Conservation (phyloP, 2,113 vertebrate species). For the Spheniscus mendiculus region DNA sequence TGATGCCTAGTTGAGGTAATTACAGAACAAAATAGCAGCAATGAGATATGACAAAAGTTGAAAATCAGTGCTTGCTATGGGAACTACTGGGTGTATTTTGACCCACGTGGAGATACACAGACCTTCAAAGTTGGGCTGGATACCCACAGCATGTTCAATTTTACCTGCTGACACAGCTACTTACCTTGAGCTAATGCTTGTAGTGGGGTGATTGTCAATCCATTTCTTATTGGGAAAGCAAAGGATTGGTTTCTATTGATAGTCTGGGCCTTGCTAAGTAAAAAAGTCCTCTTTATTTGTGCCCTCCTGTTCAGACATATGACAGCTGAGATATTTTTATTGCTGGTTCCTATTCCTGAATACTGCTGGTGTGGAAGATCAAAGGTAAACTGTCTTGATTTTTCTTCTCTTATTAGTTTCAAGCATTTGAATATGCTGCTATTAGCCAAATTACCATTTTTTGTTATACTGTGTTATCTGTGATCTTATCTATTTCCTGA, state of each 20-base stretch:
- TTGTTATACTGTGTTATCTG: background rate
- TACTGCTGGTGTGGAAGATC: background rate
- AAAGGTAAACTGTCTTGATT: background rate
- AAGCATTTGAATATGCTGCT: background rate
- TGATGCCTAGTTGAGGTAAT: background rate
- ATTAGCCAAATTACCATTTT: background rate
- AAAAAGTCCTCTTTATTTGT: background rate
- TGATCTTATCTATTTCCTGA: background rate
- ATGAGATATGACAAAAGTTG: background rate
- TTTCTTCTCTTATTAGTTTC: background rate
- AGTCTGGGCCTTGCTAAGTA: background rate
- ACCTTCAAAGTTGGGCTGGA: background rate
- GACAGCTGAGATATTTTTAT: background rate
- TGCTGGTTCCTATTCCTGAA: background rate
- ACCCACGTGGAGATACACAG: fast-evolving
- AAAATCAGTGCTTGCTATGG: background rate
- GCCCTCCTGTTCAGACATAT: fast-evolving
- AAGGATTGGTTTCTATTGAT: background rate
- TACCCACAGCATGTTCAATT: fast-evolving
- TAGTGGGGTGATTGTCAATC: background rate
- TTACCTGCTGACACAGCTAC: background rate
- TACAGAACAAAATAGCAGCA: background rate
- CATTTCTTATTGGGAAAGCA: background rate
- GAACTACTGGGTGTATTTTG: background rate
- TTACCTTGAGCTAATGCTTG: background rate